Base-by-base conservation (phyloP, 2,888 invertebrate genomes). In the Drosophila incognita region DNA sequence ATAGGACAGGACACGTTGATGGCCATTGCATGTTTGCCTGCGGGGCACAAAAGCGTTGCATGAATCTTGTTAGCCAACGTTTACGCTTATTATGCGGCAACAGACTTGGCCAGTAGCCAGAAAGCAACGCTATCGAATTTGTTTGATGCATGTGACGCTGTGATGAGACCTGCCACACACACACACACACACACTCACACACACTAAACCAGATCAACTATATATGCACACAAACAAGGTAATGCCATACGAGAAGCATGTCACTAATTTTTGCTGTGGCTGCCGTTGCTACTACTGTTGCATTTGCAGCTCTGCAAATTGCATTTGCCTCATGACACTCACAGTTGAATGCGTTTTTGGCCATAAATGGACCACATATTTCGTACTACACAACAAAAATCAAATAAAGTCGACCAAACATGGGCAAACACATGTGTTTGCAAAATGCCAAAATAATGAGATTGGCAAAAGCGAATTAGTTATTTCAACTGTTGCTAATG, bases 1-100 rank as follows among this genome's bases (percentile, higher is more conserved):
- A 69, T 54, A 35, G 69, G 35, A 66, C 54, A 66, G 86, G 69
- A 71, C 72, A 75, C 76, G 79, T 86, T 86, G 90, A 86, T 90
- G 90, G 86, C 73, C 85, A 85, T 88, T 90, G 90, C 90, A 89
- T 87, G 89, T 87, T 90, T 89, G 90, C 72, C 90, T 82, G 81
- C 64, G 84, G 83, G 87, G 90, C 85, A 87, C 87, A 87, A 83
- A 75, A 87, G 84, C 89, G 84, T 79, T 83, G 82, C 90, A 84
- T 87, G 90, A 89, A 90, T 89, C 91, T 91, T 90, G 90, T 90
- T 90, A 91, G 90, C 89, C 85, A 90, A 90, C 91, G 90, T 91
- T 90, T 85, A 91, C 90, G 91, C 91, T 90, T 90, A 90, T 90
- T 87, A 87, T 87, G 87, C 86, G 81, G 75, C 79, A 77, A 60